These are phyloP conservation scores for Cettia cetti DNA, from an alignment of 2,113 vertebrate species.

Conservation along the genomic window DNA sequence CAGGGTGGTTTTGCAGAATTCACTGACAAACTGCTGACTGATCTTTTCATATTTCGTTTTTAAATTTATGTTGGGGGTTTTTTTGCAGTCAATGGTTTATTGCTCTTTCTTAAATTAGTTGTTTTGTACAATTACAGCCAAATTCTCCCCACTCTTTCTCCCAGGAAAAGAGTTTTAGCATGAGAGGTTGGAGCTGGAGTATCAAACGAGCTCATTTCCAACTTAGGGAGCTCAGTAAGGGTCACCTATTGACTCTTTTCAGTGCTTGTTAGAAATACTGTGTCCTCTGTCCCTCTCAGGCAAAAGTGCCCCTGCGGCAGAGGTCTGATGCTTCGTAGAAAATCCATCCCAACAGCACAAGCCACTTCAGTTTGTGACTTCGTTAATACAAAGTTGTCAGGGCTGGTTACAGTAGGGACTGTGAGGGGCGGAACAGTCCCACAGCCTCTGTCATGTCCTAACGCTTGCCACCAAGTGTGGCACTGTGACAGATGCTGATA, in stretches of 20 bases:
- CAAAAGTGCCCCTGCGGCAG: not conserved
- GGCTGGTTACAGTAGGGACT: not conserved
- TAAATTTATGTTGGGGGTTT: not conserved
- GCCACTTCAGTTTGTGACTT: not conserved
- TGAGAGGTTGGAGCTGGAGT: not conserved
- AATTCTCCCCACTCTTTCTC: not conserved
- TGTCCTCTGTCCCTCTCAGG: not conserved
- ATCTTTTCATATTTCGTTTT: not conserved
- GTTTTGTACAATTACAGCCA: not conserved
- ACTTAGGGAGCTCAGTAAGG: not conserved
- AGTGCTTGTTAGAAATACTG: not conserved
- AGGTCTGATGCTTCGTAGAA: not conserved
- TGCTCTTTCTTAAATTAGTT: not conserved
- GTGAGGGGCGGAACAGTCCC: not conserved
- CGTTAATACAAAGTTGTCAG: not conserved
- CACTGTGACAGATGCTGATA: not conserved
- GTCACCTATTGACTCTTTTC: not conserved
- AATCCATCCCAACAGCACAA: not conserved
- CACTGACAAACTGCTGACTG: not conserved
- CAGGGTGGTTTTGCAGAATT: not conserved
- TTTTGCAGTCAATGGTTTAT: not conserved
- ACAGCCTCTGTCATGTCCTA: not conserved
- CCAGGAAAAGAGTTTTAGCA: not conserved
- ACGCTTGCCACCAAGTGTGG: not conserved
- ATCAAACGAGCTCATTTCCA: not conserved